phyloP scores from a whole-genome alignment of 1,140 invertebrate genomes.

The Drosophila ogumai region DNA sequence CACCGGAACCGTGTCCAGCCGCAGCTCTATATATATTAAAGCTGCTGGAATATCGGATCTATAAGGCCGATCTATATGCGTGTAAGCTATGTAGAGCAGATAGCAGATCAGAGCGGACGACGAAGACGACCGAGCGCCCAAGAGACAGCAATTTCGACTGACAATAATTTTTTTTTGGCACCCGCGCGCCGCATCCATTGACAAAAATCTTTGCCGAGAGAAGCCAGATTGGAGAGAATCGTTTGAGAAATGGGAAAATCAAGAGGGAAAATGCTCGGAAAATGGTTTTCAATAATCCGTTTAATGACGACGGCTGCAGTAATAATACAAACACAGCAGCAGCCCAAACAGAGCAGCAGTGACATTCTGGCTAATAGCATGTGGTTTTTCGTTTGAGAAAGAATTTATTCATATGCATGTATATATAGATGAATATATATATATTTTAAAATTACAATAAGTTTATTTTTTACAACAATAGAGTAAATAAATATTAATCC shows the following conservation, averaged over 20 bases:
- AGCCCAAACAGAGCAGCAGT: not conserved
- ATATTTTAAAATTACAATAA: not conserved
- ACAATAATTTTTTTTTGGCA: conserved; percentile 82
- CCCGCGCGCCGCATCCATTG: conserved; percentile 67
- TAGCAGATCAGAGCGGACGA: conserved; percentile 24
- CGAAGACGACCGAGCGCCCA: conserved; percentile 65
- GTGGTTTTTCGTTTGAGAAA: not conserved
- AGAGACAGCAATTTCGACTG: conserved; percentile 78
- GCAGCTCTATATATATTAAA: not conserved
- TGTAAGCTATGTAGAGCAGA: conserved; percentile 25
- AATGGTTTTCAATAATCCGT: conserved; percentile 41
- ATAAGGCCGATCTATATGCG: conserved; percentile 3
- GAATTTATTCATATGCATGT: not conserved
- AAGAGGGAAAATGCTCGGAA: conserved; percentile 34
- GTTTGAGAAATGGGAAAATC: conserved; percentile 31
- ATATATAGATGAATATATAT: too few relatives aligned
- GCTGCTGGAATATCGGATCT: conserved; percentile 21
- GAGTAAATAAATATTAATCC: not conserved
- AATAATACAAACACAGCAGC: conserved; percentile 13
- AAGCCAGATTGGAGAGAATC: conserved; percentile 19
- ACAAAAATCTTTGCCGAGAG: conserved; percentile 49
- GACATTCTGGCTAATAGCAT: conserved; percentile 15
- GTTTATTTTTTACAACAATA: not conserved
- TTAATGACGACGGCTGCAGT: conserved; percentile 28
- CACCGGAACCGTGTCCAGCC: not conserved